Evolutionary conservation across 2,113 vertebrate genomes (phyloP), one percentile per base, ranked within the genome.

Genomic region (Silurus asotus): DNA sequence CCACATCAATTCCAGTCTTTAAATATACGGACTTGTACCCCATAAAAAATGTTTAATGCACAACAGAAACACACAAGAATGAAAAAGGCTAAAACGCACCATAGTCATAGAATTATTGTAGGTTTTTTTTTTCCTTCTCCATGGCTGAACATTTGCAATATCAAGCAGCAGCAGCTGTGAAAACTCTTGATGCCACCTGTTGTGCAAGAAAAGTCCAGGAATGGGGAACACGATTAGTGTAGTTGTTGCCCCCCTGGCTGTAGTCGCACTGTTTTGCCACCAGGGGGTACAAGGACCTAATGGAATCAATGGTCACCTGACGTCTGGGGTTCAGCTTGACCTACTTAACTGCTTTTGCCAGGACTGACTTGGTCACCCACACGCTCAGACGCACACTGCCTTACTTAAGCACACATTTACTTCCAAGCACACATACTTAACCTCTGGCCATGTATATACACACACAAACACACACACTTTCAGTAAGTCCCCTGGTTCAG

Each of bases 281-380:
- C 82, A 78, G 92, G 3, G 87, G 92, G 90, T 58, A 75, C 61
- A 77, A 88, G 67, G 14, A 7, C 79, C 23, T 2, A 3, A 64
- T 64, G 10, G 2, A 0, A 82, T 55, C 17, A 17, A 37, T 28
- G 1, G 87, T 93, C 92, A 91, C 86, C 86, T 92, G 91, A 90
- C 62, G 72, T 81, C 84, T 89, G 69, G 70, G 85, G 89, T 83
- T 82, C 90, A 88, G 90, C 88, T 87, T 94, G 93, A 94, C 94
- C 93, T 90, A 93, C 87, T 93, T 93, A 90, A 64, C 89, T 84
- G 88, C 88, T 65, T 89, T 69, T 53, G 79, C 87, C 25, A 0
- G 23, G 37, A 59, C 74, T 91, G 88, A 87, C 87, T 89, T 14
- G 75, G 87, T 89, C 88, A 88, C 84, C 74, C 19, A 82, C 65